Evolutionary conservation across 2,888 invertebrate species (phyloP).

Genomic region (Scaptomyza caliginosa): DNA sequence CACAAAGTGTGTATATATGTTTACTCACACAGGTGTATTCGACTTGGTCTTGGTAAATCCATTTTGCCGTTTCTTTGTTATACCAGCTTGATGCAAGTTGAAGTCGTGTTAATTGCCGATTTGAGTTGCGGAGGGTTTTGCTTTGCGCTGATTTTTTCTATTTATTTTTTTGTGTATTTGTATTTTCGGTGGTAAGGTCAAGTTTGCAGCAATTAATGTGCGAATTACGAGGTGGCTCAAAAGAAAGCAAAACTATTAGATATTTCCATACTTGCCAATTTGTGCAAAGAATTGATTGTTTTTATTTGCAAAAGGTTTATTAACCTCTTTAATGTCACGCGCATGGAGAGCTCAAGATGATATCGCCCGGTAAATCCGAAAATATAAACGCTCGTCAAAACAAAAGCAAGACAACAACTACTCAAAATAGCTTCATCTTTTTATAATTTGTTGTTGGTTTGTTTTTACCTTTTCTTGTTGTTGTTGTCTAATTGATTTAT

Average conservation of each 20-base stretch:
- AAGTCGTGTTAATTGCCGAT: conserved; percentile 64
- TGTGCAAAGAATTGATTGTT: conserved; percentile 29
- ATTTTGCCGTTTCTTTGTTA: conserved; percentile 53
- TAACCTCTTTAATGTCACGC: conserved; percentile 55
- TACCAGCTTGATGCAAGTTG: conserved; percentile 60
- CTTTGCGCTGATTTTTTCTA: conserved; percentile 10
- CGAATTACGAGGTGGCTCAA: conserved; percentile 44
- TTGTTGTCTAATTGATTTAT: conserved; percentile 67
- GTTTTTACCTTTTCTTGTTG: not conserved
- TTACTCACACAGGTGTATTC: conserved; percentile 17
- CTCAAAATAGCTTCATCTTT: conserved; percentile 43
- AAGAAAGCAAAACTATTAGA: conserved; percentile 67
- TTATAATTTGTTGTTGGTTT: not conserved
- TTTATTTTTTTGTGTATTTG: conserved; percentile 32
- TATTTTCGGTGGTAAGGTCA: conserved; percentile 73
- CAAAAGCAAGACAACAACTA: conserved; percentile 14
- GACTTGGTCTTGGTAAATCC: conserved; percentile 54
- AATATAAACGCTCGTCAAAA: conserved; percentile 8
- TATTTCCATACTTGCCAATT: conserved; percentile 26
- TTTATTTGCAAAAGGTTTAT: conserved; percentile 59
- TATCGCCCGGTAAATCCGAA: conserved; percentile 18
- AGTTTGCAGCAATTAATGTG: conserved; percentile 69
- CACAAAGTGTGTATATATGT: too few relatives aligned
- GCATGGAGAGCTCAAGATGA: conserved; percentile 25
- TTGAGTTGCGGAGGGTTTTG: conserved; percentile 43